A percentile compares a stretch with the other conserved stretches of the same genome.
Conservation (phyloP, 2,113 vertebrate species). For the Colinus virginianus region DNA sequence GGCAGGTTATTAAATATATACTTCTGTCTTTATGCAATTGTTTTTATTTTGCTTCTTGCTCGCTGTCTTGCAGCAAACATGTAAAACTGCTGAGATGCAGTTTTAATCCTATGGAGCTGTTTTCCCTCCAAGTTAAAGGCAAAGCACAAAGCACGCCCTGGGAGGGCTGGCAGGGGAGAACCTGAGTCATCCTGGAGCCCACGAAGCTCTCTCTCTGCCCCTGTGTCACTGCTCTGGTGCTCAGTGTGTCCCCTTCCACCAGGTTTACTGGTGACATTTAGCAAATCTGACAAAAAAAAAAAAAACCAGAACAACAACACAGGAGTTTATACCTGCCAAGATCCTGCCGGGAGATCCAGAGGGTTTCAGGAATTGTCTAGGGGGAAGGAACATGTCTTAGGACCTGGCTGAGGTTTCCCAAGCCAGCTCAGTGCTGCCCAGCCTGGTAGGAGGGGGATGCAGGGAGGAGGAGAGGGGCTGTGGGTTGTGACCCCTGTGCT, state of each 20-base stretch:
- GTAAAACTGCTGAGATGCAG: background rate
- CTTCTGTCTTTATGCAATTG: constrained; percentile 33
- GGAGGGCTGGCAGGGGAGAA: constrained; percentile 12
- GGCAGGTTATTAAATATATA: constrained; percentile 25
- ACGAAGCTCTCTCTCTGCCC: background rate
- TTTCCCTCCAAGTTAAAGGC: background rate
- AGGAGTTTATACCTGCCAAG: background rate
- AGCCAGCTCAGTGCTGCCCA: background rate
- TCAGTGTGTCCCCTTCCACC: background rate
- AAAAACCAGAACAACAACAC: background rate
- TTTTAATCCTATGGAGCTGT: background rate
- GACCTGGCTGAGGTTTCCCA: rapidly evolving
- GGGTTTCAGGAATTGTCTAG: background rate
- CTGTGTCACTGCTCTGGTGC: background rate
- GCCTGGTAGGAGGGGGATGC: background rate
- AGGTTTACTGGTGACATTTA: background rate
- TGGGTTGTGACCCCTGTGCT: background rate
- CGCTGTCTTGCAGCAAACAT: background rate
- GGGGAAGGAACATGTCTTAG: background rate
- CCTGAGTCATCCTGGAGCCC: constrained; percentile 22
- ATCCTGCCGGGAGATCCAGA: background rate
- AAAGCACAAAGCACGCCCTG: background rate
- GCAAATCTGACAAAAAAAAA: background rate
- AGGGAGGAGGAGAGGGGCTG: background rate
- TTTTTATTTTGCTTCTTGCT: constrained; percentile 46